These are phyloP conservation scores for Zapus hudsonius DNA, from an alignment of 2,113 vertebrate genomes.

Conservation along the genomic window DNA sequence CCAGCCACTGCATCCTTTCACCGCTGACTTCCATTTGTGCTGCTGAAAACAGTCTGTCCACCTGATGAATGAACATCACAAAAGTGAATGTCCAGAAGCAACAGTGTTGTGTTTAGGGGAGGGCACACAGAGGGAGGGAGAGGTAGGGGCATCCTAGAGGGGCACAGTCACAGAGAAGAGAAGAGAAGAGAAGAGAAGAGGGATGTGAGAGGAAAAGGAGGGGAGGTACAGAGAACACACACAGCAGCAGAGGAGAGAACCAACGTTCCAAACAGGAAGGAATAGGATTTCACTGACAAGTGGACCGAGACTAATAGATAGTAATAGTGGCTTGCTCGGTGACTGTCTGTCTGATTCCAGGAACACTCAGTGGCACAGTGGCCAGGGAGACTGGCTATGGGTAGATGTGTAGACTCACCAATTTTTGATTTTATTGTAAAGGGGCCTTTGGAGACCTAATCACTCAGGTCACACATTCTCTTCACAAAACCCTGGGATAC, in stretches of 20 bases:
- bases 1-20: neutral
- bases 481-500: neutral
- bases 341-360: neutral
- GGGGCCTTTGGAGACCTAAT: neutral
- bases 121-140: fast-evolving
- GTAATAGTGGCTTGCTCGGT: neutral
- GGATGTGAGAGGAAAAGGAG: neutral
- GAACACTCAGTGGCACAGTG: neutral
- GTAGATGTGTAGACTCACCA: neutral
- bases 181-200: too few relatives aligned
- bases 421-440: neutral
- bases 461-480: neutral
- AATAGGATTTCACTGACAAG: neutral
- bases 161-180: neutral
- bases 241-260: neutral
- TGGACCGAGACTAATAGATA: neutral
- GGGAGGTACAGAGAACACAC: neutral
- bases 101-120: neutral
- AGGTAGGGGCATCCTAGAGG: fast-evolving
- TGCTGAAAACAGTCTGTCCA: constrained; percentile 45
- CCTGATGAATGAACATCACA: constrained; percentile 9
- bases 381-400: too few relatives aligned
- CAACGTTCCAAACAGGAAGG: neutral
- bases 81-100: neutral
- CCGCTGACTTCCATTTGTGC: neutral